These are phyloP conservation scores for Andrena bicolor DNA, from an alignment of 2,888 invertebrate genomes.

Conservation along the genomic window DNA sequence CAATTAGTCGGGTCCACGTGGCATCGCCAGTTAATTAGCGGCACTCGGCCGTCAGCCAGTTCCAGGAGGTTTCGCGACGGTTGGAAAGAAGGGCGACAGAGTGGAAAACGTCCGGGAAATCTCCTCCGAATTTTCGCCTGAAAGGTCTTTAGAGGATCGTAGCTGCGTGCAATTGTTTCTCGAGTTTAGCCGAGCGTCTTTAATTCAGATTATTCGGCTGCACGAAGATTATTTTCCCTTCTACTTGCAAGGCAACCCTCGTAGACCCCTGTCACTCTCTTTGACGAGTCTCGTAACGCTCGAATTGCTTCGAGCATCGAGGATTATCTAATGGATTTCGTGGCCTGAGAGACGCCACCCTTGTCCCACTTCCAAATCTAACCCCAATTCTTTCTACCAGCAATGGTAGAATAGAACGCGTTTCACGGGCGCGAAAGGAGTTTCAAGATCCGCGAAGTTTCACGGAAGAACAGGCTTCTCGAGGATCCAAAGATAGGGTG, in stretches of 20 bases:
- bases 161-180: background rate
- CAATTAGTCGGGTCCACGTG: constrained; percentile 58
- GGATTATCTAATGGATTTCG: too few species aligned
- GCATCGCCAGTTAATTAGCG: constrained; percentile 66
- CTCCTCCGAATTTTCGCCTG: constrained; percentile 12
- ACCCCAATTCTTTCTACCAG: too few species aligned
- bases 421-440: too few species aligned
- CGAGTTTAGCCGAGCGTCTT: background rate
- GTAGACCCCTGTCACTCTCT: background rate
- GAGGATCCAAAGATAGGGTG: too few species aligned
- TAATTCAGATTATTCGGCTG: background rate
- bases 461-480: too few species aligned
- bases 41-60: constrained; percentile 50
- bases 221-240: background rate
- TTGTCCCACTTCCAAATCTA: too few species aligned
- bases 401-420: too few species aligned
- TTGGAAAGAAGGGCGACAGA: constrained; percentile 17
- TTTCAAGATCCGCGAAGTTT: too few species aligned
- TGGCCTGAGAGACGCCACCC: too few species aligned
- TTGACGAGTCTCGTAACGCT: background rate
- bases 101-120: constrained; percentile 28
- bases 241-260: background rate
- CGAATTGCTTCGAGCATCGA: background rate
- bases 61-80: constrained; percentile 26
- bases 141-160: background rate